Conservation (phyloP, 2,113 vertebrate genomes). For the Bos javanicus region DNA sequence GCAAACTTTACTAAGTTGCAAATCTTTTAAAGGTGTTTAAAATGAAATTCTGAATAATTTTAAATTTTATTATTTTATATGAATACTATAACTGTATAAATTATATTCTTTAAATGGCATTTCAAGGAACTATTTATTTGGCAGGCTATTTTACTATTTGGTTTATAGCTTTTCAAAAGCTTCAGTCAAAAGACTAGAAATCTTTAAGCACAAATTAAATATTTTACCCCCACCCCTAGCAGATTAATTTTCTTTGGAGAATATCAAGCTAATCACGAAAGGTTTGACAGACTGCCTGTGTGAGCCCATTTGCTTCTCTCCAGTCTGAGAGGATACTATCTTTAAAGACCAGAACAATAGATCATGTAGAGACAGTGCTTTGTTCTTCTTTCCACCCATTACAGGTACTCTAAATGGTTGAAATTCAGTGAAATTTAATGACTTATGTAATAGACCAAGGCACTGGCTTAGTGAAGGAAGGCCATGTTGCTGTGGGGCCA, state of each 20-base stretch:
- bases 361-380: background rate
- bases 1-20: background rate
- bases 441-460: background rate
- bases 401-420: background rate
- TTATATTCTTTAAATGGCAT: background rate
- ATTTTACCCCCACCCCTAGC: accelerated
- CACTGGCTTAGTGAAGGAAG: background rate
- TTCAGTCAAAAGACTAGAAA: background rate
- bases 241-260: background rate
- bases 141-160: background rate
- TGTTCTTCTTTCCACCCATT: background rate
- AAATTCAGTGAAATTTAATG: background rate
- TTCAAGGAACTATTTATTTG: background rate
- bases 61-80: background rate
- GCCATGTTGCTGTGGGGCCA: background rate
- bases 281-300: background rate
- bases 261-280: background rate
- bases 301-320: background rate
- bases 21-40: background rate
- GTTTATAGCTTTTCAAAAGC: background rate
- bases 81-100: background rate
- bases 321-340: background rate
- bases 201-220: background rate
- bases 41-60: conserved; percentile 11
- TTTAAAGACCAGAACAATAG: background rate